These are phyloP conservation scores for Zoroaster sp. DNA, from an alignment of 53 echinoderm and acorn worm genomes.

Conservation along the genomic window DNA sequence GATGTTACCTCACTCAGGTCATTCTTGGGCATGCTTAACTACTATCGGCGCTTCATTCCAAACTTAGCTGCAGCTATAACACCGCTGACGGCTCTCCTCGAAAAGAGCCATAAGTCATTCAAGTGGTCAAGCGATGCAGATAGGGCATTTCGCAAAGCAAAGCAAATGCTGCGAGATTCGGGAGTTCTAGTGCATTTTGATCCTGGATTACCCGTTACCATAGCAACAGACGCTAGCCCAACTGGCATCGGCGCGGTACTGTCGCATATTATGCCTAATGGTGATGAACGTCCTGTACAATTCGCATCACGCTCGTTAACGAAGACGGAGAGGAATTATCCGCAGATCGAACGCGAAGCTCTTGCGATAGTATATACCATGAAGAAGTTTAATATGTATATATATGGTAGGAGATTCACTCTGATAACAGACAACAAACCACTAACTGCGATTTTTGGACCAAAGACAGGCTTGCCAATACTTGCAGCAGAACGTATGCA, in stretches of 20 bases:
- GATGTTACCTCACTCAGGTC: conserved; percentile 28
- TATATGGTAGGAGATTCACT: too few relatives aligned
- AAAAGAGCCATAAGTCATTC: conserved; percentile 35
- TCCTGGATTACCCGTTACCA: conserved; percentile 22
- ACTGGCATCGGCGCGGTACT: conserved; percentile 53
- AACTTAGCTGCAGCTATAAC: conserved; percentile 42
- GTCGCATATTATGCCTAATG: conserved; percentile 28
- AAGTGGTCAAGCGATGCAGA: conserved; percentile 41
- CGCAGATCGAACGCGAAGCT: too few relatives aligned
- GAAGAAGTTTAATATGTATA: too few relatives aligned
- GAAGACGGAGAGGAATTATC: too few relatives aligned
- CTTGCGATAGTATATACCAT: too few relatives aligned
- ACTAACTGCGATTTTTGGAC: too few relatives aligned
- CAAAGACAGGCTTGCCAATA: too few relatives aligned
- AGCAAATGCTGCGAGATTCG: conserved; percentile 41
- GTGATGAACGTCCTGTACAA: conserved; percentile 7
- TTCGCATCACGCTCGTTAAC: too few relatives aligned
- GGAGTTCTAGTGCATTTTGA: conserved; percentile 63
- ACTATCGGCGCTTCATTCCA: conserved; percentile 51
- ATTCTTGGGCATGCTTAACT: too few relatives aligned
- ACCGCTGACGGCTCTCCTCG: conserved; percentile 43
- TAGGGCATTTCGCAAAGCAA: conserved; percentile 34
- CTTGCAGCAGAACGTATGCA: too few relatives aligned
- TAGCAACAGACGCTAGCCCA: conserved; percentile 55
- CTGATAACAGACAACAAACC: too few relatives aligned